A percentile compares a stretch with the other conserved stretches of the same genome.
phyloP scores from a whole-genome alignment of 2,113 vertebrate genomes.

The Pseudopodoces humilis region DNA sequence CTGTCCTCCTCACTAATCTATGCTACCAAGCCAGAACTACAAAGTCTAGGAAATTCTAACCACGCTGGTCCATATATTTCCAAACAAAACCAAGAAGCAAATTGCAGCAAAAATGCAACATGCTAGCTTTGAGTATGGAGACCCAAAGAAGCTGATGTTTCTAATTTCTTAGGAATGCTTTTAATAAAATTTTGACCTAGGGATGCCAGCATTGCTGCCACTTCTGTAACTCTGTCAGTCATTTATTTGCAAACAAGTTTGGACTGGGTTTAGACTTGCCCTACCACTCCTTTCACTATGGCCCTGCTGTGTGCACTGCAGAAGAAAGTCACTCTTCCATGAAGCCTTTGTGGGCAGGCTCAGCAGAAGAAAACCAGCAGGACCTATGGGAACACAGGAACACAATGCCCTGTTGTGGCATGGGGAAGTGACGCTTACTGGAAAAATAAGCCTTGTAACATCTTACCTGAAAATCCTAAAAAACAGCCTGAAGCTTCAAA shows the following conservation, averaged over 20 bases:
- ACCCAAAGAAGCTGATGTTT: neutral
- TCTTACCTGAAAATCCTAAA: neutral
- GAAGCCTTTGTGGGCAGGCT: slow-evolving; percentile 10
- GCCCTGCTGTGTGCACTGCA: neutral
- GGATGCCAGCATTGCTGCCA: slow-evolving; percentile 18
- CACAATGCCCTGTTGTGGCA: neutral
- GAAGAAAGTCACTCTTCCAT: neutral
- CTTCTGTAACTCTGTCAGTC: slow-evolving; percentile 9
- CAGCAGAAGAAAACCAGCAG: neutral
- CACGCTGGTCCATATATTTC: neutral
- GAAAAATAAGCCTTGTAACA: neutral
- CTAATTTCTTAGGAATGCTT: slow-evolving; percentile 31
- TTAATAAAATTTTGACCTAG: slow-evolving; percentile 24
- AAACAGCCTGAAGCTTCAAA: neutral
- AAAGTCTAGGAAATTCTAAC: neutral
- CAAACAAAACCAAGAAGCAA: neutral
- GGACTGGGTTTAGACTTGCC: slow-evolving; percentile 40
- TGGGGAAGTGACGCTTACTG: neutral
- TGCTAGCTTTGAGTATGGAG: neutral
- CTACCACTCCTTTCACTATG: slow-evolving; percentile 15
- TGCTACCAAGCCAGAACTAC: neutral
- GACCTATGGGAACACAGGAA: neutral
- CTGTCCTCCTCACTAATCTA: neutral
- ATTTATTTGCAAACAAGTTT: slow-evolving; percentile 30
- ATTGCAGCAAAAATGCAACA: neutral